Base-by-base conservation (phyloP, 2,797 vertebrate species). In the Lates japonicus region DNA sequence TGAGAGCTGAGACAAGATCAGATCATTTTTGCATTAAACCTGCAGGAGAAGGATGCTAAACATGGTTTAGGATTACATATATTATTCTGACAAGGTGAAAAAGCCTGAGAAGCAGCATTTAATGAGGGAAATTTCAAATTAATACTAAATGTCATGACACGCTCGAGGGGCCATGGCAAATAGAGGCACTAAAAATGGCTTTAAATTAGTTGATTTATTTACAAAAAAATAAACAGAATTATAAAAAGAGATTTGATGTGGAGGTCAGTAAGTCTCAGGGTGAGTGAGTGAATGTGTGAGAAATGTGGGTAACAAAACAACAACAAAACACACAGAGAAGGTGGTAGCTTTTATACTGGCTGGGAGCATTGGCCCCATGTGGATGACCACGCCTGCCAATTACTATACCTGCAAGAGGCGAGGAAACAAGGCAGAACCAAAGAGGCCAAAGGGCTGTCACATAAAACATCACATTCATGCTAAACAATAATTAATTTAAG, bases 311-410 rank as follows among this genome's bases (percentile, higher is more conserved):
- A 25, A 31, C 14, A 35, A 19, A 17, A 3, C 3, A 7, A 5
- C 59, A 60, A 62, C 48, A 33, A 62, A 72, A 37, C 41, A 62
- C 20, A 52, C 20, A 3, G 7, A 61, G 46, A 20, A 20, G 31
- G 29, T 35, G 69, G n/a, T 17, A 60, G 44, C 44, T 70, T 70
- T 49, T 25, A 60, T 35, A 35, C 5, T 60, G 33, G 25, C 57
- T 0, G 42, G 55, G 55, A 17, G 31, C 16, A 19, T 17, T 58
- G 55, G 11, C 5, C 22, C 22, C 51, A 29, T 22, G 22, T 54
- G 22, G 35, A 35, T 3, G 35, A 7, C 35, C 35, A 5, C 35
- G 35, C 35, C 35, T 35, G 35, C 35, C 39, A 39, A 39, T 39
- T 3, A 16, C n/a, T 49, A 13, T 37, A 37, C 44, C n/a, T 60